Conservation (phyloP, 2,888 invertebrate species). For the Nemotelus pantherinus region DNA sequence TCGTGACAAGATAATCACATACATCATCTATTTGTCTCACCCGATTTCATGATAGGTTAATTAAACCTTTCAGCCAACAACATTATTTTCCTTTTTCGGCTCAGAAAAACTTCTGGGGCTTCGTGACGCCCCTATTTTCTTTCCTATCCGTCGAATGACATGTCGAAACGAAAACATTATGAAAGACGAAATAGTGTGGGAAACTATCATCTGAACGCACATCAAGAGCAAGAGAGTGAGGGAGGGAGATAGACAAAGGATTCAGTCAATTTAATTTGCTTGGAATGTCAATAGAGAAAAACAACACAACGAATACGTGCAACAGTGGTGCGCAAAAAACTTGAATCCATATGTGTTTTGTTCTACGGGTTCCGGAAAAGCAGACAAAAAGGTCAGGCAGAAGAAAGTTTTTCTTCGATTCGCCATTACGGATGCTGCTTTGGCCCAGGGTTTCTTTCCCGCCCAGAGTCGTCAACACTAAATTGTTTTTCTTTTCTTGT, state of each 20-base stretch:
- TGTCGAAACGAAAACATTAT: no score
- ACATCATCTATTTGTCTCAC: slow-evolving; percentile 16
- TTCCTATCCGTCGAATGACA: no score
- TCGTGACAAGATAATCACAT: slow-evolving; percentile 32
- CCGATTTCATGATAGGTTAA: slow-evolving; percentile 22
- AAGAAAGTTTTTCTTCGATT: slow-evolving; percentile 29
- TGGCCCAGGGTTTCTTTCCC: background rate
- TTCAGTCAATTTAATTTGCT: slow-evolving; percentile 26
- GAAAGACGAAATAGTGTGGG: no score
- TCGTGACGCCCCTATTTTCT: no score
- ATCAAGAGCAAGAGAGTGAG: no score
- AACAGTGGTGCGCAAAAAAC: slow-evolving; percentile 14
- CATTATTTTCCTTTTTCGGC: background rate
- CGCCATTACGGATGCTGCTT: background rate
- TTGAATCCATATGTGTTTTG: slow-evolving; percentile 11
- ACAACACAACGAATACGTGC: slow-evolving; percentile 21
- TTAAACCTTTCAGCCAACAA: slow-evolving; percentile 32
- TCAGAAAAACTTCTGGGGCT: no score
- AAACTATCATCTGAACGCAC: no score
- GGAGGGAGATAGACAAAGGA: background rate
- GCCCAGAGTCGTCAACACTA: background rate
- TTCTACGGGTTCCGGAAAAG: slow-evolving; percentile 1
- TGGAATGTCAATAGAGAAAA: background rate
- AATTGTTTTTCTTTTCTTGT: slow-evolving; percentile 23
- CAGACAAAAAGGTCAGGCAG: background rate